phyloP scores from a whole-genome alignment of 2,797 vertebrate species.

The Phyllotis vaccarum region DNA sequence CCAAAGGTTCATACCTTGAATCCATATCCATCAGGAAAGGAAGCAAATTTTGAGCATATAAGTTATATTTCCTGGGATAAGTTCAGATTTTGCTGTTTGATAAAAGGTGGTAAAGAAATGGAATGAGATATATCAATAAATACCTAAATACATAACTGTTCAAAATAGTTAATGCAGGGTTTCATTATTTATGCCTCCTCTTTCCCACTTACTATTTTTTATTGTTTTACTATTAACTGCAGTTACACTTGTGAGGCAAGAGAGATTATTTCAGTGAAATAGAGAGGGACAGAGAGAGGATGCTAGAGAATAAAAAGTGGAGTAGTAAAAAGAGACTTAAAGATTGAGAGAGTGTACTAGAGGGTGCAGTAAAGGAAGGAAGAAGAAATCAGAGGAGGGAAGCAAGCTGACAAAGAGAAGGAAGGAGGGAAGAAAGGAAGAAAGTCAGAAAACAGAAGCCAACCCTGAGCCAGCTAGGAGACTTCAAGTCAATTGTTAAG shows the following conservation, averaged over 20 bases:
- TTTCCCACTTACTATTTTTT: not conserved
- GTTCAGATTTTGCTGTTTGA: not conserved
- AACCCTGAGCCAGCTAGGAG: not conserved
- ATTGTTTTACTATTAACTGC: not conserved
- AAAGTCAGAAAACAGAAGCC: not conserved
- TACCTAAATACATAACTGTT: not conserved
- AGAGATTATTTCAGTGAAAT: not conserved
- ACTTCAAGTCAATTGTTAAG: slow-evolving; percentile 3
- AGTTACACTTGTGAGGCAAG: not conserved
- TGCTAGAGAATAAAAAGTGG: not conserved
- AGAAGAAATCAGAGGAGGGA: too few relatives aligned
- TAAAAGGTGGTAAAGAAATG: not conserved
- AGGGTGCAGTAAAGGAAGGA: not conserved
- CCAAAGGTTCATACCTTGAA: not conserved
- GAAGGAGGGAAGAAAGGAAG: not conserved
- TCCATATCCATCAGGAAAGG: not conserved
- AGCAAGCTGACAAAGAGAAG: not conserved
- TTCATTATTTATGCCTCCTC: not conserved
- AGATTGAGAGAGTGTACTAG: not conserved
- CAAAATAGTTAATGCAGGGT: not conserved
- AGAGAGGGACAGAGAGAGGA: not conserved
- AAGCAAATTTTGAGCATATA: not conserved
- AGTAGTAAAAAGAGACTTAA: not conserved
- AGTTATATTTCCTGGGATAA: not conserved
- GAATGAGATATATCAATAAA: not conserved